These are phyloP conservation scores for Diadumene lineata DNA, from an alignment of 92 coral and sea anemone genomes.

Conservation along the genomic window DNA sequence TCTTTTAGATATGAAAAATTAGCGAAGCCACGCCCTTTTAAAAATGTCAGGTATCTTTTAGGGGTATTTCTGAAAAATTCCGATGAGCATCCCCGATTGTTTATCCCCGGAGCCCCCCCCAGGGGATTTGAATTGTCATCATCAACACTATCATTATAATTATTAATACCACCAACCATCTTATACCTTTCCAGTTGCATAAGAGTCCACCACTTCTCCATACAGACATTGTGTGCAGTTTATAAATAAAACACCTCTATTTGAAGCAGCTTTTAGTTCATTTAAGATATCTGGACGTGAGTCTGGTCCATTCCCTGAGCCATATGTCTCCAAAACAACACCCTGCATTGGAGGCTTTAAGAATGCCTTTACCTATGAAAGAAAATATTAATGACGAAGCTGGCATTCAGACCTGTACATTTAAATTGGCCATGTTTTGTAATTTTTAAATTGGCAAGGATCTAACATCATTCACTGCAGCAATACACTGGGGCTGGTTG, in stretches of 20 bases:
- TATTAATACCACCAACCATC: not conserved
- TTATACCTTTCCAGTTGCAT: constrained; percentile 92
- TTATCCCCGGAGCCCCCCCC: too few species aligned
- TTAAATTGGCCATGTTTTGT: too few species aligned
- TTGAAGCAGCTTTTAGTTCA: constrained; percentile 62
- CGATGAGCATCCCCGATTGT: too few species aligned
- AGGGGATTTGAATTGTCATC: not conserved
- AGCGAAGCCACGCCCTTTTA: too few species aligned
- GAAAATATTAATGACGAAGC: not conserved
- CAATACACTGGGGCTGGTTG: too few species aligned
- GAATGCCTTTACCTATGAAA: constrained; percentile 69
- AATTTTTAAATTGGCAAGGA: too few species aligned
- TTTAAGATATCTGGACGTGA: constrained; percentile 72
- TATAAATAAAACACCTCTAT: constrained; percentile 83
- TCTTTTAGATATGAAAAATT: too few species aligned
- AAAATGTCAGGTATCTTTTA: too few species aligned
- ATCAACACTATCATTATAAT: not conserved
- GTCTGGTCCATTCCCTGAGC: constrained; percentile 92
- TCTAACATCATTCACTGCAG: too few species aligned
- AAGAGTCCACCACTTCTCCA: constrained; percentile 84
- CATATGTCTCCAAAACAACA: constrained; percentile 89
- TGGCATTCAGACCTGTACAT: not conserved
- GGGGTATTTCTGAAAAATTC: too few species aligned
- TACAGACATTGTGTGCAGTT: constrained; percentile 95
- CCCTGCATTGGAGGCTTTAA: constrained; percentile 93